phyloP scores from a whole-genome alignment of 2,797 vertebrate species.

The Caiman crocodilus region DNA sequence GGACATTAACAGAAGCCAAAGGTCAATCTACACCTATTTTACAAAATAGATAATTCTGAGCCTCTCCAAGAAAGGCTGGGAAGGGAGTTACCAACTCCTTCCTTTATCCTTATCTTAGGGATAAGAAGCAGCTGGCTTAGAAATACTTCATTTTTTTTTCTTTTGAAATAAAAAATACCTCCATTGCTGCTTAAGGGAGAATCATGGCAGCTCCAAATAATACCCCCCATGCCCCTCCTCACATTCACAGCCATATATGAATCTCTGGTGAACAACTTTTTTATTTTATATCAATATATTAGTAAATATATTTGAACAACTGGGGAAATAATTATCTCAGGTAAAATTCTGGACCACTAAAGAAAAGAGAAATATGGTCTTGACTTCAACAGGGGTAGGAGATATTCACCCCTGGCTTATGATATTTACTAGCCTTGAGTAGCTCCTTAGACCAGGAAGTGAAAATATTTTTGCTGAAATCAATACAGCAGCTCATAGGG shows the following conservation, averaged over 20 bases:
- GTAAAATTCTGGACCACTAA: no score
- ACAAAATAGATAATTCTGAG: neutral
- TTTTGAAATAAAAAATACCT: neutral
- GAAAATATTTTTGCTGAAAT: neutral
- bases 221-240: neutral
- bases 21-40: neutral
- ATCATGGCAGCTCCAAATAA: rapidly evolving
- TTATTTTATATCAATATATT: no score
- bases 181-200: neutral
- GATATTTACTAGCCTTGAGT: neutral
- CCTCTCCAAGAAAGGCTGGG: neutral
- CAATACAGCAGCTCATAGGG: neutral
- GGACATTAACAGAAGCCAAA: neutral
- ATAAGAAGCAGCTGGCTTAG: neutral
- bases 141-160: neutral
- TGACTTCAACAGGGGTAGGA: neutral
- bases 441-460: no score
- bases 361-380: neutral
- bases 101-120: neutral
- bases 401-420: no score
- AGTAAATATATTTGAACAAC: no score
- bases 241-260: neutral
- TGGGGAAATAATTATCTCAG: no score
- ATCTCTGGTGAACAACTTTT: neutral
- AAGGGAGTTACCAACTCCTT: neutral